A percentile compares a stretch with the other conserved stretches of the same genome.
These are phyloP conservation scores for Drosophila histrio DNA, from an alignment of 2,888 invertebrate genomes.

Conservation along the genomic window DNA sequence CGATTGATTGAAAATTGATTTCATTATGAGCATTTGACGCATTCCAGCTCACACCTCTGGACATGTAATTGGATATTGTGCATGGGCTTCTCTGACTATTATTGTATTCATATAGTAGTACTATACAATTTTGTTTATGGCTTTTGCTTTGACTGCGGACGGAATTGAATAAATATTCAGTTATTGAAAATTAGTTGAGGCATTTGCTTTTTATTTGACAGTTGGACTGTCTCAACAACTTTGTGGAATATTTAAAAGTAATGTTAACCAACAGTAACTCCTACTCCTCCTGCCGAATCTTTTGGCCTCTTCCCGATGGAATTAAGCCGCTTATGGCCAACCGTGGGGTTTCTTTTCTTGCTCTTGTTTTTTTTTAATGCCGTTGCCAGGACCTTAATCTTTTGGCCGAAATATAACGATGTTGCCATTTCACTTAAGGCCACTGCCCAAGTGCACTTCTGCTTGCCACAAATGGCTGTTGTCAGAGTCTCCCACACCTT, in stretches of 20 bases:
- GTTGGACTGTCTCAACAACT: background rate
- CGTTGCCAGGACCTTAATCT: constrained; percentile 29
- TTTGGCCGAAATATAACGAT: constrained; percentile 55
- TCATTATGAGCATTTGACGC: constrained; percentile 76
- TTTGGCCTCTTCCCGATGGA: constrained; percentile 6
- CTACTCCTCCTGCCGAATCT: background rate
- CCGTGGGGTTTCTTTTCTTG: constrained; percentile 36
- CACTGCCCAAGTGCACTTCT: constrained; percentile 80
- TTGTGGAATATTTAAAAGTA: constrained; percentile 6
- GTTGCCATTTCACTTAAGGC: constrained; percentile 76
- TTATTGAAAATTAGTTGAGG: constrained; percentile 65
- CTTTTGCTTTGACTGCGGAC: constrained; percentile 12
- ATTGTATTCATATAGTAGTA: constrained; percentile 2
- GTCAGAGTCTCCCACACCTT: constrained; percentile 10
- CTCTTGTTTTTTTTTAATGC: constrained; percentile 12
- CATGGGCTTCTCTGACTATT: background rate
- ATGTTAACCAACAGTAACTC: constrained; percentile 5
- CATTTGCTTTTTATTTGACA: constrained; percentile 12
- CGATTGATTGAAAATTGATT: constrained; percentile 83
- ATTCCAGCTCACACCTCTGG: constrained; percentile 42
- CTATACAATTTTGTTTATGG: background rate
- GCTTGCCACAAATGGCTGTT: constrained; percentile 73
- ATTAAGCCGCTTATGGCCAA: constrained; percentile 71
- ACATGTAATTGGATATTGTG: constrained; percentile 43
- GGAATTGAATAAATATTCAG: constrained; percentile 1